phyloP scores from a whole-genome alignment of 1,140 invertebrate species.

The Melipona quadrifasciata region DNA sequence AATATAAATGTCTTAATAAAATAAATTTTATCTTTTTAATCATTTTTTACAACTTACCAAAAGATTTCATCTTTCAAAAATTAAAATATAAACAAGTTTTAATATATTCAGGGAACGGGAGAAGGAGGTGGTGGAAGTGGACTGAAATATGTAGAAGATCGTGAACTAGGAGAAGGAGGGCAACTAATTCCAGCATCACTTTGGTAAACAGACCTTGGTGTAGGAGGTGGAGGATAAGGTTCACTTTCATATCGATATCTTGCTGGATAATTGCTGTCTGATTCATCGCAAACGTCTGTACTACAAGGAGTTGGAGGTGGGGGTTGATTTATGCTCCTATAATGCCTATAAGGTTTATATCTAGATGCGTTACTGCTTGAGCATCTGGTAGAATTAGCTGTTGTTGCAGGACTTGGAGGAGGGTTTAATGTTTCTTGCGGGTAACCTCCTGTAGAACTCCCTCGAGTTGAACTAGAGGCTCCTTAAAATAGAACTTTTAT shows the following conservation, averaged over 20 bases:
- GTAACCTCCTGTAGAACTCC: conserved; percentile 84
- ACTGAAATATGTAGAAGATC: conserved; percentile 88
- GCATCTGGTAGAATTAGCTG: conserved; percentile 83
- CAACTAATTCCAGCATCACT: conserved; percentile 86
- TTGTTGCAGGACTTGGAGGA: conserved; percentile 93
- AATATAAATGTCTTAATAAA: conserved; percentile 33
- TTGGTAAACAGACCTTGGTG: conserved; percentile 89
- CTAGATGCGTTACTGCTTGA: conserved; percentile 83
- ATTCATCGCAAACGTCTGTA: conserved; percentile 96
- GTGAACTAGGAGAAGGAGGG: conserved; percentile 90
- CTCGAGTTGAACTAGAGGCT: conserved; percentile 89
- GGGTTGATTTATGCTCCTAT: conserved; percentile 90
- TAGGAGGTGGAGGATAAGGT: conserved; percentile 92
- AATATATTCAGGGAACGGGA: conserved; percentile 83
- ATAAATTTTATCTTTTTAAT: neutral
- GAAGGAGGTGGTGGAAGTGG: conserved; percentile 88
- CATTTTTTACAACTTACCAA: conserved; percentile 1
- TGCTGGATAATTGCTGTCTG: conserved; percentile 86
- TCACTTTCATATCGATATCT: conserved; percentile 86
- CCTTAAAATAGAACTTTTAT: conserved; percentile 76
- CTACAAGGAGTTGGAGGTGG: conserved; percentile 97
- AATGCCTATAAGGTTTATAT: conserved; percentile 88
- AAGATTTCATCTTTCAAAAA: conserved; percentile 7
- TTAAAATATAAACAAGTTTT: conserved; percentile 10
- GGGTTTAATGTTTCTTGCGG: conserved; percentile 93